Base-by-base conservation (phyloP, 2,888 invertebrate species). In the Caenorhabditis drosophilae region DNA sequence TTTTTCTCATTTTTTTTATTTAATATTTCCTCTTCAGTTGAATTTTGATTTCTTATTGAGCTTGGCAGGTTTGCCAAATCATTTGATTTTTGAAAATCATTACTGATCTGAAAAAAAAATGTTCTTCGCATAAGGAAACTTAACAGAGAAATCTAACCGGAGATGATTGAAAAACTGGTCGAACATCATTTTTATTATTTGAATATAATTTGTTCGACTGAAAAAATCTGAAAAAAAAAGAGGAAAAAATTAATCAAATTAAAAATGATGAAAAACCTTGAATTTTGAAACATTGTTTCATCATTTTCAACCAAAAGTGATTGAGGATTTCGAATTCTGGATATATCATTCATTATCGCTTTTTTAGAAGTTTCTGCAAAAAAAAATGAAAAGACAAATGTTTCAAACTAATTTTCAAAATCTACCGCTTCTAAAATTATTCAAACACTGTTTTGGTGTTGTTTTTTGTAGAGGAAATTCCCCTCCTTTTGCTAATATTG, bases 61-160 rank as follows among this genome's bases (percentile, higher is more conserved):
- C 62, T 62, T 7, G 62, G 62, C 52, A 47, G 34, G 0, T 56
- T 62, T 0, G 42, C 23, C 15, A 42, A 34, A 2, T 62, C 52
- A 34, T 40, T 31, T 0, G 36, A 27, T 41, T 31, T 48, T 4
- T 50, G 26, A 18, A 49, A 25, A 25, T 49, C 57, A n/a, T 46
- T 35, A 22, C 55, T 55, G 22, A 54, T 4, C 36, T 36, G 16
- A n/a, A 36, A 36, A 31, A 31, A 6, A 31, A 31, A 12, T 31
- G n/a, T n/a, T n/a, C n/a, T n/a, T n/a, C n/a, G n/a, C n/a, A n/a
- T n/a, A n/a, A n/a, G n/a, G n/a, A n/a, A n/a, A n/a, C n/a, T n/a
- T n/a, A n/a, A n/a, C n/a, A n/a, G n/a, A 31, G 12, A 31, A 12
- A 9, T 12, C 36, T 9, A 26, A 45, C 23, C n/a, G 42, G 42